A percentile compares a stretch with the other conserved stretches of the same genome.
phyloP scores from a whole-genome alignment of 2,888 invertebrate species.

The Tachina lurida region DNA sequence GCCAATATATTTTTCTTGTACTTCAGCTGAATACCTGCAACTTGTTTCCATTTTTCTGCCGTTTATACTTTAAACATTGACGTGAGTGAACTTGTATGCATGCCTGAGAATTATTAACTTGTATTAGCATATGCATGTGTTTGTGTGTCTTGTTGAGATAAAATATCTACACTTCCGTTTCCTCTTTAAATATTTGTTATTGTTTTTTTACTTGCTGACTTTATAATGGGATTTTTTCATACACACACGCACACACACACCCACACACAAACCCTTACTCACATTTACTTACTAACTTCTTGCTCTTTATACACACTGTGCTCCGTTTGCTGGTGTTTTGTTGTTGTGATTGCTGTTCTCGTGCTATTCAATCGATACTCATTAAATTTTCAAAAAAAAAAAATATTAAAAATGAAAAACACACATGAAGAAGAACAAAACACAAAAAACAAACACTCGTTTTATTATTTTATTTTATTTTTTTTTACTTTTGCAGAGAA shows the following conservation, averaged over 20 bases:
- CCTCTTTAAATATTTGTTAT: slow-evolving; percentile 20
- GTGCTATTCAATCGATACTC: slow-evolving; percentile 78
- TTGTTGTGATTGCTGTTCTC: slow-evolving; percentile 12
- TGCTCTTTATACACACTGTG: not conserved
- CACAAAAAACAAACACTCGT: not conserved
- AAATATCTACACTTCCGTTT: slow-evolving; percentile 66
- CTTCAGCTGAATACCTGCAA: slow-evolving; percentile 4
- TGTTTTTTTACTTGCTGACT: slow-evolving; percentile 64
- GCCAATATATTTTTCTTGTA: not conserved
- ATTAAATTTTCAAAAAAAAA: slow-evolving; percentile 79
- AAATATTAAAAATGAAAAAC: slow-evolving; percentile 30
- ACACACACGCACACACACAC: not conserved
- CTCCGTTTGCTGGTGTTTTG: not conserved
- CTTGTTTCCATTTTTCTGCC: not conserved
- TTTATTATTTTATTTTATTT: slow-evolving; percentile 65
- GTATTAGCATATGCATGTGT: not conserved
- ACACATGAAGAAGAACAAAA: not conserved
- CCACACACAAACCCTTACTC: not conserved
- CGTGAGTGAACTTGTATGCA: not conserved
- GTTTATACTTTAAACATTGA: not conserved
- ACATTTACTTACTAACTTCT: slow-evolving; percentile 10
- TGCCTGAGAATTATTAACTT: not conserved
- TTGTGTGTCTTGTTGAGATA: slow-evolving; percentile 30
- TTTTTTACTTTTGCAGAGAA: too few relatives aligned
- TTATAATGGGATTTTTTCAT: slow-evolving; percentile 2